phyloP scores from a whole-genome alignment of 2,113 vertebrate species.

The Passer montanus region DNA sequence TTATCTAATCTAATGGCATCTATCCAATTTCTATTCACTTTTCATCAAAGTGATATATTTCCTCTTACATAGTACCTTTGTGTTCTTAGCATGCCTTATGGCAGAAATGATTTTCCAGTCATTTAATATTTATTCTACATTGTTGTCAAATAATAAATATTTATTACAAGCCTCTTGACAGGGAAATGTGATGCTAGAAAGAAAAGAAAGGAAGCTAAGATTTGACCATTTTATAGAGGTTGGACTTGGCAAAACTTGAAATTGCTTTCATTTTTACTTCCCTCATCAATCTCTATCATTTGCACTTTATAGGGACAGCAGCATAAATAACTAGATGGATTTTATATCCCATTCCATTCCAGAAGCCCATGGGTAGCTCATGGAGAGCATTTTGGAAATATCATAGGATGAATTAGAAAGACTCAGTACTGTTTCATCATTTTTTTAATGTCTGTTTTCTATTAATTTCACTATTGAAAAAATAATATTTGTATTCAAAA shows the following conservation, averaged over 20 bases:
- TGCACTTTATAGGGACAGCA: not conserved
- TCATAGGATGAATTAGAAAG: not conserved
- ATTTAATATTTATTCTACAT: slow-evolving; percentile 1
- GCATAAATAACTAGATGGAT: not conserved
- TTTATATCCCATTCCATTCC: not conserved
- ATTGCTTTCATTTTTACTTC: not conserved
- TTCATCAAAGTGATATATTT: slow-evolving; percentile 29
- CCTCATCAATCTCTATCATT: not conserved
- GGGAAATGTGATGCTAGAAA: not conserved
- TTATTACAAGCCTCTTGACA: not conserved
- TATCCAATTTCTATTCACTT: slow-evolving; percentile 26
- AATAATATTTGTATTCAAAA: not conserved
- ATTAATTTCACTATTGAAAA: not conserved
- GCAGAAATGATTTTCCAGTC: not conserved
- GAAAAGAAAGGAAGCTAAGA: not conserved
- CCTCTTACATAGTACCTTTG: not conserved
- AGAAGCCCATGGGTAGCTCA: not conserved
- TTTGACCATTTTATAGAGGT: not conserved
- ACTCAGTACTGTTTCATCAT: not conserved
- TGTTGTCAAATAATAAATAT: slow-evolving; percentile 1
- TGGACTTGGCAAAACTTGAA: slow-evolving; percentile 4
- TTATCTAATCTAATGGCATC: slow-evolving; percentile 33
- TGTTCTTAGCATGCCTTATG: not conserved
- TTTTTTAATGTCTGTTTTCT: not conserved
- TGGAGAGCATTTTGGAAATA: not conserved